Evolutionary conservation across 1,140 invertebrate genomes (phyloP), one percentile per base, ranked within the genome.

Genomic region (Homalodisca vitripennis): DNA sequence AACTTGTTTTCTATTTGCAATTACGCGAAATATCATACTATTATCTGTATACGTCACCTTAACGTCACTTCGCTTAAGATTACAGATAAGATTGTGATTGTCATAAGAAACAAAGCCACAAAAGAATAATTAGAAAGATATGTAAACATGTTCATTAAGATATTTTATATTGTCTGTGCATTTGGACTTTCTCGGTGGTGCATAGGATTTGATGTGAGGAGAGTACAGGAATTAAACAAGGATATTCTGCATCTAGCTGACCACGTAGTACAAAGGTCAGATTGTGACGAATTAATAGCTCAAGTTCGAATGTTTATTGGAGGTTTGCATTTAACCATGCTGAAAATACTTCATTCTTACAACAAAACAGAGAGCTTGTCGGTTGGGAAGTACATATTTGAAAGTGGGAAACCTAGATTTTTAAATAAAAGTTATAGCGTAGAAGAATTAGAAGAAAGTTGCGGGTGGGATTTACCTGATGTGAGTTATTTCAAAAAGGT

Each of bases 141-240:
- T n/a, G n/a, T n/a, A n/a, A n/a, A n/a, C n/a, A n/a, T n/a, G n/a
- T n/a, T n/a, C n/a, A n/a, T n/a, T n/a, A n/a, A n/a, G n/a, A n/a
- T n/a, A n/a, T n/a, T n/a, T n/a, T n/a, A n/a, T n/a, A n/a, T n/a
- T n/a, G n/a, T n/a, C n/a, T n/a, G n/a, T n/a, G n/a, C n/a, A n/a
- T n/a, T n/a, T n/a, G n/a, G n/a, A n/a, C n/a, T n/a, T n/a, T n/a
- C n/a, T n/a, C n/a, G n/a, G n/a, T n/a, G n/a, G n/a, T n/a, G n/a
- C n/a, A n/a, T n/a, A n/a, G 48, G 48, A 22, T 51, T 51, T 51
- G 48, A 51, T 51, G 48, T 51, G n/a, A 51, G 22, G 17, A 51
- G 22, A 3, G 48, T 51, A 10, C 3, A 3, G 3, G 14, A 51
- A 20, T n/a, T 51, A 51, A 51, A 51, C 48, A 51, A n/a, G 17